Evolutionary conservation across 2,797 vertebrate species (phyloP).

Genomic region (Alfaro cultratus): DNA sequence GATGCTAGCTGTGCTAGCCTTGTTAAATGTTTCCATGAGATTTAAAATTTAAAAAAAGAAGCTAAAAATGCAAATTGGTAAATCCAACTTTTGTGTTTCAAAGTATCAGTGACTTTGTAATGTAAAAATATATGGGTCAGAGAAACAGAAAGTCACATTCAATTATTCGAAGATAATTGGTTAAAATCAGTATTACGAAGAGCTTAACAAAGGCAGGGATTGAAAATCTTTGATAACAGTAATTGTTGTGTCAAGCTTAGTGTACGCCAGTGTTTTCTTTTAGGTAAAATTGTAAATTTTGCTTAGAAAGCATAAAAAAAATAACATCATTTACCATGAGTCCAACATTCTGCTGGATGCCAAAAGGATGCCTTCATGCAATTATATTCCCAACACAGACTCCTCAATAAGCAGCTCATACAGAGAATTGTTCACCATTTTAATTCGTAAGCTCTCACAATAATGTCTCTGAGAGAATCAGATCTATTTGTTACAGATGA

Average conservation of each 20-base stretch:
- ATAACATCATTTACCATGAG: background rate
- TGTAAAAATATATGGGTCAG: background rate
- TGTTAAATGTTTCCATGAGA: background rate
- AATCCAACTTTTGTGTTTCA: background rate
- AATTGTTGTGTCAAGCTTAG: background rate
- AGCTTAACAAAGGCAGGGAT: background rate
- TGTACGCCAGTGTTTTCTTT: background rate
- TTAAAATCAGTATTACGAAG: background rate
- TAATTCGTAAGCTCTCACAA: constrained; percentile 39
- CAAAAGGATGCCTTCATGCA: background rate
- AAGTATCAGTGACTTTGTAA: background rate
- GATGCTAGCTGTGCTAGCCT: background rate
- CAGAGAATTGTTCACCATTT: constrained; percentile 36
- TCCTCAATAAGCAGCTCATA: constrained; percentile 35
- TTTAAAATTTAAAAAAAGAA: too few species aligned
- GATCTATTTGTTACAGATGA: constrained; percentile 68
- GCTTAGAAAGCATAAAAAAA: background rate
- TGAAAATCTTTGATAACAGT: background rate
- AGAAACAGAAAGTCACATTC: background rate
- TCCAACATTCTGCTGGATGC: background rate
- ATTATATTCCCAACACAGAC: constrained; percentile 3
- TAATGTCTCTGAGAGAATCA: constrained; percentile 60
- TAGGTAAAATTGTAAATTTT: background rate
- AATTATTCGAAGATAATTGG: background rate
- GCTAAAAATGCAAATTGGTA: background rate